Base-by-base conservation (phyloP, 2,888 invertebrate species). In the Axea sp. region DNA sequence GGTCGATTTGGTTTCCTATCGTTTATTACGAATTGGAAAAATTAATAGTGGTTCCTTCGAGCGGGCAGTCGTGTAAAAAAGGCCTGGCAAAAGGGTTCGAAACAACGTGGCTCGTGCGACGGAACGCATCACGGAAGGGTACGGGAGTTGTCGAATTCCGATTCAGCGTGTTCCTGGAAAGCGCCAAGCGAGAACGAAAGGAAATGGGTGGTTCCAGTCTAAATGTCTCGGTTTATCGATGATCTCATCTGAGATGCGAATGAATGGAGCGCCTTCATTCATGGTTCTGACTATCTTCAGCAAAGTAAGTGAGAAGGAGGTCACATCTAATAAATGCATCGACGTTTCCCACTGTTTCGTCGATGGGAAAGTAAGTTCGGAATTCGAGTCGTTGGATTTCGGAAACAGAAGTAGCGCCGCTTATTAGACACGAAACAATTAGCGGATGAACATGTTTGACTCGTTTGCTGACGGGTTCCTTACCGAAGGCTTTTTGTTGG, bases 401-500 rank as follows among this genome's bases (percentile, higher is more conserved):
- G 22, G 30, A 47, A 45, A 49, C 28, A 7, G 17, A n/a, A n/a
- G n/a, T n/a, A n/a, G 0, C 65, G 51, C 17, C 6, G 30, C 51
- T 67, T 67, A 73, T 67, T 67, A 67, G 33, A 8, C 43, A 15
- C 51, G 19, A 53, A 62, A 59, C 45, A 43, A 59, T 62, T 8
- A 8, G 9, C 31, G 37, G 49, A 59, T 37, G 69, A 67, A 78
- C 80, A 55, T 77, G 80, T 80, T 79, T 74, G 73, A 76, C 78
- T 73, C 73, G 77, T 65, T 79, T 79, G 78, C 80, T 78, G 81
- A 80, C 81, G 83, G 31, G 82, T 82, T 86, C 85, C 82, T 86
- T 86, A 86, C 83, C 83, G 83, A 76, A 76, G 72, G 74, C 49
- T 78, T 78, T 80, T 84, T 84, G 82, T 84, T 81, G 78, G 79